Evolutionary conservation across 2,113 vertebrate genomes (phyloP).

Genomic region (Columba janthina): DNA sequence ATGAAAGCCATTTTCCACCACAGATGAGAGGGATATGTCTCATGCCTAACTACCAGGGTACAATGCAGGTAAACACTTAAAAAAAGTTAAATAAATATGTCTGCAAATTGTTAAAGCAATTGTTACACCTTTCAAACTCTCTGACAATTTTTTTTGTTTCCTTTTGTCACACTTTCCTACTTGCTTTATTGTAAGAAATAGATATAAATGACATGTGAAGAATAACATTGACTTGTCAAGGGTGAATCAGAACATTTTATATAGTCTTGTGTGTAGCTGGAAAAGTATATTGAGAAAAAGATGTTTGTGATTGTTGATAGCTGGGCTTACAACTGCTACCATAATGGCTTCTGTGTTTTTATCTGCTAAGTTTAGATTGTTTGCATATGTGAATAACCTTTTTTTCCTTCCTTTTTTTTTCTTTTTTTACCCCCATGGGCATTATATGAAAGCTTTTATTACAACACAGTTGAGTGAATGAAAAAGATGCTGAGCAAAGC

Average conservation of each 20-base stretch:
- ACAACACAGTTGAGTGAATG: background rate
- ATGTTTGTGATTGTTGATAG: background rate
- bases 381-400: background rate
- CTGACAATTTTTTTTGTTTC: background rate
- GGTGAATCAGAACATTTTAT: background rate
- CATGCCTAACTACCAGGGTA: background rate
- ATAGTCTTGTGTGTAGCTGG: background rate
- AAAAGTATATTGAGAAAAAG: background rate
- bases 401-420: no score
- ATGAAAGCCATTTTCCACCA: background rate
- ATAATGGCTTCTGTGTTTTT: background rate
- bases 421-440: no score
- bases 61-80: background rate
- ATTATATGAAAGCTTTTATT: background rate
- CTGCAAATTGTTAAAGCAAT: background rate
- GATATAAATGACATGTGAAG: background rate
- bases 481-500: background rate
- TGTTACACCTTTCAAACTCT: background rate
- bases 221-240: background rate
- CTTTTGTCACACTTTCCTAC: background rate
- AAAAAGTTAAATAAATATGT: background rate
- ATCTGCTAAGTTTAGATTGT: background rate
- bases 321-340: background rate
- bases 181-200: background rate
- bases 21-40: fast-evolving